Evolutionary conservation across 1,140 invertebrate genomes (phyloP).

Genomic region (Drosophila leontia): DNA sequence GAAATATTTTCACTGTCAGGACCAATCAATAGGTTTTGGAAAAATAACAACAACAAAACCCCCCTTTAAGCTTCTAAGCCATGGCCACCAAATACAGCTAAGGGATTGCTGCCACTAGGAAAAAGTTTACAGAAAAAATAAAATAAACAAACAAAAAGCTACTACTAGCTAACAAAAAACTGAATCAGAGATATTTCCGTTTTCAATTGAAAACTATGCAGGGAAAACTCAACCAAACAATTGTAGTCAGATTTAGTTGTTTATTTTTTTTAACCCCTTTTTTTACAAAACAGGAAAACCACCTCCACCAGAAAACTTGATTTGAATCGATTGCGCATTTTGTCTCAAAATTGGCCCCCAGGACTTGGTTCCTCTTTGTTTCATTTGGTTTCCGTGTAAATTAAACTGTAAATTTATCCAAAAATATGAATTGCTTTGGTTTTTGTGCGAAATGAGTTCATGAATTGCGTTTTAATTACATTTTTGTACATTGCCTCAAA

Average conservation of each 20-base stretch:
- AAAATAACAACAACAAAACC: neutral
- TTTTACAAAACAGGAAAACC: neutral
- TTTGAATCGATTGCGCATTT: conserved; percentile 39
- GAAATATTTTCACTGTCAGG: neutral
- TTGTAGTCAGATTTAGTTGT: conserved; percentile 30
- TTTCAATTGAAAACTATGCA: conserved; percentile 44
- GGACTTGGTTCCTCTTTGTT: neutral
- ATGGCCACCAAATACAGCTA: conserved; percentile 11
- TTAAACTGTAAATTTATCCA: conserved; percentile 31
- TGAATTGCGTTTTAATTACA: conserved; percentile 45
- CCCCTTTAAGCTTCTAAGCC: conserved; percentile 22
- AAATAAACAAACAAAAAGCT: neutral
- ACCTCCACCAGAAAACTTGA: conserved; percentile 17
- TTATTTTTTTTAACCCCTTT: neutral
- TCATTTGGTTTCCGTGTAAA: conserved; percentile 26
- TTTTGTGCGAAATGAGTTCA: conserved; percentile 13
- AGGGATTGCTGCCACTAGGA: conserved; percentile 6
- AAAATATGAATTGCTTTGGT: conserved; percentile 29
- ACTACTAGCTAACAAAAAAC: conserved; percentile 8
- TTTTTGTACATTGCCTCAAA: conserved; percentile 37
- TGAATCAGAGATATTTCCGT: conserved; percentile 36
- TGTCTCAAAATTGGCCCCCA: conserved; percentile 18
- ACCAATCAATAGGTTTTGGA: neutral
- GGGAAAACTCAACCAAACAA: conserved; percentile 23
- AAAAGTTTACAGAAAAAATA: conserved; percentile 14